These are phyloP conservation scores for Pandemis corylana DNA, from an alignment of 2,888 invertebrate genomes.

Conservation along the genomic window DNA sequence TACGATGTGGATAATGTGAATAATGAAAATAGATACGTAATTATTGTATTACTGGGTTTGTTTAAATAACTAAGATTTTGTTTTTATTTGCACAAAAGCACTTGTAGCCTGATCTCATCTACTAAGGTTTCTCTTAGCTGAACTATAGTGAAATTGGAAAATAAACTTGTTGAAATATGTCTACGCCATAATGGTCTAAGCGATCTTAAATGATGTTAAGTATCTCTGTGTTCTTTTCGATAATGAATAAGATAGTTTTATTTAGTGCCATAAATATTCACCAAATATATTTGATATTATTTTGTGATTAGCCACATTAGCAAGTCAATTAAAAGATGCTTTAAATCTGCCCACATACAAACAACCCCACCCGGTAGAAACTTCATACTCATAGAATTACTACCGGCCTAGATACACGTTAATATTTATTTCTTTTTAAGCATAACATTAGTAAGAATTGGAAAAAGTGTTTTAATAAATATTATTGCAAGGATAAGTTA, in stretches of 20 bases:
- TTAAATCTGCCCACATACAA: slow-evolving; percentile 35
- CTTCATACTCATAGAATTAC: not conserved
- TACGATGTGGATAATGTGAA: slow-evolving; percentile 18
- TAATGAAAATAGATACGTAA: slow-evolving; percentile 30
- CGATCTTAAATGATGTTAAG: not conserved
- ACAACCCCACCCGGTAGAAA: slow-evolving; percentile 25
- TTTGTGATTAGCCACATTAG: slow-evolving; percentile 17
- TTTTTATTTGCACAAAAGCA: not conserved
- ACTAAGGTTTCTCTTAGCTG: too few species aligned
- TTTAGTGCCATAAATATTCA: slow-evolving; percentile 25
- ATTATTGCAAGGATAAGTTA: not conserved
- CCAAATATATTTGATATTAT: slow-evolving; percentile 30
- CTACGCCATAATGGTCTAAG: not conserved
- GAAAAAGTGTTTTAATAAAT: slow-evolving; percentile 1
- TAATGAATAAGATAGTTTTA: not conserved
- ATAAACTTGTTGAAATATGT: not conserved
- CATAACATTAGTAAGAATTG: slow-evolving; percentile 11
- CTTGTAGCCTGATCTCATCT: not conserved
- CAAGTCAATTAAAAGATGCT: slow-evolving; percentile 41
- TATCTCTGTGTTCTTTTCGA: not conserved
- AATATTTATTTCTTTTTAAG: slow-evolving; percentile 28
- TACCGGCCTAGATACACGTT: slow-evolving; percentile 33
- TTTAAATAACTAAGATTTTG: not conserved
- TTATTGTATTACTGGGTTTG: slow-evolving; percentile 21
- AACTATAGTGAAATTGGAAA: not conserved